Conservation (phyloP, 1,140 invertebrate genomes). For the Lasioglossum baleicum region DNA sequence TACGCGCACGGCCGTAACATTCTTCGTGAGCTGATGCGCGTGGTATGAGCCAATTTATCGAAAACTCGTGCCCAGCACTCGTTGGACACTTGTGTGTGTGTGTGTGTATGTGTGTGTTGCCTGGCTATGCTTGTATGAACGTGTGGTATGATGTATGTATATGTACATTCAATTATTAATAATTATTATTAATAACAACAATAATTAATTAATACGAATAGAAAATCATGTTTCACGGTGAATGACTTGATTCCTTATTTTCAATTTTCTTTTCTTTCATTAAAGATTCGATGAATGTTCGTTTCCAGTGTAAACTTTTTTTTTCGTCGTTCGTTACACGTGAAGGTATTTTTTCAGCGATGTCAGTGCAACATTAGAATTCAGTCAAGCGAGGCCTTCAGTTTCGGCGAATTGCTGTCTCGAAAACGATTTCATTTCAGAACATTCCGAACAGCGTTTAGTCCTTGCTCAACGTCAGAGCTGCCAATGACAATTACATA, state of each 20-base stretch:
- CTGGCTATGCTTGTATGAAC: constrained; percentile 67
- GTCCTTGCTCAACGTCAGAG: constrained; percentile 44
- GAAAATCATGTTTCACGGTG: constrained; percentile 77
- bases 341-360: constrained; percentile 46
- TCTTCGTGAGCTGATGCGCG: constrained; percentile 56
- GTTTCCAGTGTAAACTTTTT: constrained; percentile 44
- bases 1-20: constrained; percentile 52
- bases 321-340: constrained; percentile 7
- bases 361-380: constrained; percentile 43
- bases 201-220: constrained; percentile 79
- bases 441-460: constrained; percentile 31
- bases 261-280: constrained; percentile 29
- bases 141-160: constrained; percentile 74
- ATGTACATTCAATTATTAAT: constrained; percentile 80
- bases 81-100: constrained; percentile 58
- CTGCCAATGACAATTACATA: constrained; percentile 51
- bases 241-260: constrained; percentile 71
- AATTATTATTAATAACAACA: constrained; percentile 79
- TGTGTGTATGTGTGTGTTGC: constrained; percentile 69
- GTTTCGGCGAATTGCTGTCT: constrained; percentile 46
- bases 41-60: constrained; percentile 55
- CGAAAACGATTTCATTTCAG: constrained; percentile 20
- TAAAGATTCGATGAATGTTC: constrained; percentile 66
- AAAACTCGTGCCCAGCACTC: constrained; percentile 43
- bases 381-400: constrained; percentile 51